Evolutionary conservation across 2,797 vertebrate species (phyloP), one percentile per base, ranked within the genome.

Genomic region (Syngnathus acus): DNA sequence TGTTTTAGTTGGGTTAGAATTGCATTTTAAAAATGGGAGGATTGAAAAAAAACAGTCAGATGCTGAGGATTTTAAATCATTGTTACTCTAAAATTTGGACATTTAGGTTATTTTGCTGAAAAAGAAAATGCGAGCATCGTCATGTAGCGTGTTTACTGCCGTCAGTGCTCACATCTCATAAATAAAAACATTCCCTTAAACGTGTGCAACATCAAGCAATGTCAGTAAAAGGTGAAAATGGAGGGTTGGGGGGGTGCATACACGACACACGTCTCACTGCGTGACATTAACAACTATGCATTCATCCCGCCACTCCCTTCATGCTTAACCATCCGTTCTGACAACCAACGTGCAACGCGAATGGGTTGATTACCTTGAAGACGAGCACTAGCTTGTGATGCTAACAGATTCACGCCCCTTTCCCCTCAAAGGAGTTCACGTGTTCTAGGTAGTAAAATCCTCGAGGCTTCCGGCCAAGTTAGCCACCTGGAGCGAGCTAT

Each of bases 301-400:
- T 42, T 48, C 69, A 38, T 5, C 62, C 48, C 16, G 37, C 13
- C n/a, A 42, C 73, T 65, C 80, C 72, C 62, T 73, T 79, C 78
- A 78, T 82, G 82, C 82, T 75, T 70, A 45, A 59, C 68, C 72
- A 83, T 69, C 58, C 69, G 61, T 68, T 53, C 64, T 38, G 3
- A 17, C 7, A 19, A 9, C 17, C 40, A 32, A 9, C 37, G 4
- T 59, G 57, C 57, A 39, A n/a, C n/a, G 37, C 37, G 5, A 39
- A 40, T 19, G 2, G 17, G 10, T 39, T 59, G 17, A n/a, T 39
- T 39, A 1, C 58, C 37, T 53, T 53, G 21, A 9, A 21, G n/a
- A 9, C 3, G n/a, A 10, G 50, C 50, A 21, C 50, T 53, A 23
- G 50, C n/a, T 53, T 53, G n/a, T 23, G 50, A 10, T 23, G 50